Base-by-base conservation (phyloP, 2,888 invertebrate species). In the Automeris io region DNA sequence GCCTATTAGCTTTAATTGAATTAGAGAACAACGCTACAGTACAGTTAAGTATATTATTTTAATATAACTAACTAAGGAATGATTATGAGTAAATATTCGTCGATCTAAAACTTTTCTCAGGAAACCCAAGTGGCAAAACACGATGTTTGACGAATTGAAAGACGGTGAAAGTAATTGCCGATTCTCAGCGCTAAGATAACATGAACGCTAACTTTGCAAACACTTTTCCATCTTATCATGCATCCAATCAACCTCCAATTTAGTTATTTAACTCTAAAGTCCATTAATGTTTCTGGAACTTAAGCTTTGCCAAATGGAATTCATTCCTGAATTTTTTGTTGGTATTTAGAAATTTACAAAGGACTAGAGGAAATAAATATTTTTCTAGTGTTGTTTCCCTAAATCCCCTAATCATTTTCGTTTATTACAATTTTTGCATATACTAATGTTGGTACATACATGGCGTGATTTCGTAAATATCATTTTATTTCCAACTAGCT, bases 1-100 rank as follows among this genome's bases (percentile, higher is more conserved):
- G 73, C 70, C 70, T 61, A 53, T 60, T 54, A 47, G 53, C 61
- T 60, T 55, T 82, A 82, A 82, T 82, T 77, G 46, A 76, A 81
- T 83, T 82, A 82, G 57, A 59, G 64, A 58, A 75, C 70, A 71
- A 65, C 51, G 57, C 59, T 63, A 60, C 61, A 65, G 60, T 61
- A 35, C n/a, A 33, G 9, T 34, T 33, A 26, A 22, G 13, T 34
- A n/a, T n/a, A 22, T 34, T n/a, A n/a, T n/a, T n/a, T n/a, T n/a
- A n/a, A n/a, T n/a, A n/a, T n/a, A n/a, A n/a, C n/a, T n/a, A n/a
- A n/a, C n/a, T n/a, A n/a, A n/a, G 6, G 16, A 16, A n/a, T 16
- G 7, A 29, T 16, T 29, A 16, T 8, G 13, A 6, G 7, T 5
- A 22, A 32, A 7, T 22, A 21, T 29, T 13, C 25, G 26, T 24